Evolutionary conservation across 2,113 vertebrate genomes (phyloP).

Genomic region (Corvus cornix): DNA sequence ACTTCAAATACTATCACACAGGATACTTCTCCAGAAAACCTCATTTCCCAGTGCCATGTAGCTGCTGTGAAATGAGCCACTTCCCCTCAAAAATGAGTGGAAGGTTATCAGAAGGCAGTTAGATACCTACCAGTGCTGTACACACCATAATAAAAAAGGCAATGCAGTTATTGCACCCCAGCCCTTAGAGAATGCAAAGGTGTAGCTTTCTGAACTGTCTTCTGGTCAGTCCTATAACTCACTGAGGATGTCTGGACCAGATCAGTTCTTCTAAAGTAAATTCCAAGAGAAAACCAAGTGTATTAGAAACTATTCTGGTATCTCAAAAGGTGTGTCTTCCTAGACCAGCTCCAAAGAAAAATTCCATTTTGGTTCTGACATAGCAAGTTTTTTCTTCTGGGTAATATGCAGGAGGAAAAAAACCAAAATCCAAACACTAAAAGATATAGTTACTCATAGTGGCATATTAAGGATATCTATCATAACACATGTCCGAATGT

Average conservation of each 20-base stretch:
- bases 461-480: not conserved
- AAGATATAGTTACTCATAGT: not conserved
- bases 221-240: not conserved
- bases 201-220: not conserved
- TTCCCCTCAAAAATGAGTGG: constrained; percentile 5
- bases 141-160: not conserved
- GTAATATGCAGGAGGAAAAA: not conserved
- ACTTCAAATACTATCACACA: not conserved
- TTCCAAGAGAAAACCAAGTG: not conserved
- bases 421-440: not conserved
- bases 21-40: not conserved
- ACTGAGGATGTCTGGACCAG: not conserved
- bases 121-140: not conserved
- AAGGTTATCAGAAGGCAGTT: not conserved
- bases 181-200: not conserved
- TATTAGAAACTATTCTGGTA: not conserved
- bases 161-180: not conserved
- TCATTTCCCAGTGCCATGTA: not conserved
- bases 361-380: not conserved
- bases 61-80: not conserved
- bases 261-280: not conserved
- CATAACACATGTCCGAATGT: accelerated
- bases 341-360: not conserved
- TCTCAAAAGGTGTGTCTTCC: not conserved
- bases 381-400: not conserved